Evolutionary conservation across 1,140 invertebrate species (phyloP).

Genomic region (Drosophila elegans): DNA sequence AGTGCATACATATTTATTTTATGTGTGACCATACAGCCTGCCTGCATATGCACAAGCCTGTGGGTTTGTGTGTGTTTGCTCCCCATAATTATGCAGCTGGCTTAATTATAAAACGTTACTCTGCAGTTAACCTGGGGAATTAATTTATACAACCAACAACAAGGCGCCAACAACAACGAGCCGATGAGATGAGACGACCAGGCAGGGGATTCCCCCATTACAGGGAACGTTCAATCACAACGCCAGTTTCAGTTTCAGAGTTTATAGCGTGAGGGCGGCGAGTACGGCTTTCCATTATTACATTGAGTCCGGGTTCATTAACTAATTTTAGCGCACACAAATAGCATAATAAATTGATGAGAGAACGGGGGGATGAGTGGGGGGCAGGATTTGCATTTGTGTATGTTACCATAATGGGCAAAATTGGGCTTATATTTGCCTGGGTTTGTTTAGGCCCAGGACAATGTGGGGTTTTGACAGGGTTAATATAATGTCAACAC

Average conservation of each 20-base stretch:
- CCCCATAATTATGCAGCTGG: slow-evolving; percentile 80
- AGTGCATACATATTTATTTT: slow-evolving; percentile 33
- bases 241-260: slow-evolving; percentile 44
- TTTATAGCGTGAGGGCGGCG: slow-evolving; percentile 25
- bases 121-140: slow-evolving; percentile 80
- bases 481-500: background rate
- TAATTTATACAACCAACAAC: slow-evolving; percentile 73
- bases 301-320: slow-evolving; percentile 73
- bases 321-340: slow-evolving; percentile 75
- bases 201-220: slow-evolving; percentile 11
- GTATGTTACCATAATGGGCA: slow-evolving; percentile 34
- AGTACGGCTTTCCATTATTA: slow-evolving; percentile 52
- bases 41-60: slow-evolving; percentile 17
- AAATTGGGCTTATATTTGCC: slow-evolving; percentile 50
- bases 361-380: slow-evolving; percentile 15
- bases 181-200: background rate
- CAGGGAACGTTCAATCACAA: slow-evolving; percentile 59
- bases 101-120: slow-evolving; percentile 83
- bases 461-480: background rate
- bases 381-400: slow-evolving; percentile 10
- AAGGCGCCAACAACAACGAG: slow-evolving; percentile 11
- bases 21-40: slow-evolving; percentile 18
- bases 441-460: slow-evolving; percentile 23
- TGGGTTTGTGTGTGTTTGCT: slow-evolving; percentile 33
- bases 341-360: slow-evolving; percentile 79